phyloP scores from a whole-genome alignment of 2,888 invertebrate genomes.

The Chironomus tentans region DNA sequence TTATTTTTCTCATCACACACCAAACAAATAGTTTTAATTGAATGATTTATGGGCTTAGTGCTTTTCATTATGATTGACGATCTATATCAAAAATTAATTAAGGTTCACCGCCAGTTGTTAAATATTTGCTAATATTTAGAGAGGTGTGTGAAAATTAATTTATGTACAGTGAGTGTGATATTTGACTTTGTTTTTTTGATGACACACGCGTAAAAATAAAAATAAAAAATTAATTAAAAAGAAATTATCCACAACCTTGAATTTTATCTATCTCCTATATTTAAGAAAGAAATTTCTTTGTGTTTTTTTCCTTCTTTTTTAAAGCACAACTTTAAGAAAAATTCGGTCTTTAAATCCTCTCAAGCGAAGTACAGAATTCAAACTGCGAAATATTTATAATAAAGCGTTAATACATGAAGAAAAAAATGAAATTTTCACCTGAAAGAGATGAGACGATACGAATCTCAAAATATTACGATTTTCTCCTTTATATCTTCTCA shows the following conservation, averaged over 20 bases:
- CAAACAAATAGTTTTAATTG: neutral
- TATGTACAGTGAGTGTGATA: neutral
- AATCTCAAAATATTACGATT: neutral
- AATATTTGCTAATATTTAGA: neutral
- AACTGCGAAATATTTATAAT: conserved; percentile 11
- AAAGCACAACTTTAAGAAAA: neutral
- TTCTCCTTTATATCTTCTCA: neutral
- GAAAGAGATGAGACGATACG: conserved; percentile 15
- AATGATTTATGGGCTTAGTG: neutral
- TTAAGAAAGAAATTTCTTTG: neutral
- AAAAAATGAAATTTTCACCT: neutral
- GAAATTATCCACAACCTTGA: neutral
- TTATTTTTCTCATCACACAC: neutral
- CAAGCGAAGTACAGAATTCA: conserved; percentile 8
- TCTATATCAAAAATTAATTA: neutral
- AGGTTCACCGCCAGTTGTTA: neutral
- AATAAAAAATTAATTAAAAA: neutral
- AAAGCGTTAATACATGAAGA: neutral
- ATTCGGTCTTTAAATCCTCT: neutral
- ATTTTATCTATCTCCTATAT: neutral
- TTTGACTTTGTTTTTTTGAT: neutral
- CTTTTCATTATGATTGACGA: neutral
- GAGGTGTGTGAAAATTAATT: neutral
- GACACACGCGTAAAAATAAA: neutral
- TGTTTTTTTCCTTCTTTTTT: neutral